phyloP scores from a whole-genome alignment of 2,797 vertebrate species.

The Vespertilio murinus region DNA sequence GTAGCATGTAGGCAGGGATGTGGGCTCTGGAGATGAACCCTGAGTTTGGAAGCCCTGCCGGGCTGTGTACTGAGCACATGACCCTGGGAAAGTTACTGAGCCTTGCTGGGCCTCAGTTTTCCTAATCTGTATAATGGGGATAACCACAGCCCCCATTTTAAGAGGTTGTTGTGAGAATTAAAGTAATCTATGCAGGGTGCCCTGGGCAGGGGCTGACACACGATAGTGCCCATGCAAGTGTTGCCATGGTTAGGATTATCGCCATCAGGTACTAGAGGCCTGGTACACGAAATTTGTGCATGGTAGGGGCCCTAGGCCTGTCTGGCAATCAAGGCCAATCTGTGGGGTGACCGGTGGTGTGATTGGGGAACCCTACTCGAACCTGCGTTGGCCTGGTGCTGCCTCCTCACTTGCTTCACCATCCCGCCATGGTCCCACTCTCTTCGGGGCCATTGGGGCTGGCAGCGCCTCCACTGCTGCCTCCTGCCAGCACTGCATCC shows the following conservation, averaged over 20 bases:
- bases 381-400: no score
- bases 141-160: no score
- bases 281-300: no score
- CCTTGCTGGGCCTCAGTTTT: neutral
- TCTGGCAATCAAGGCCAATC: no score
- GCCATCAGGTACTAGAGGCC: fast-evolving
- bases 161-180: neutral
- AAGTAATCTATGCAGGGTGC: fast-evolving
- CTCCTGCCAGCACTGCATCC: fast-evolving
- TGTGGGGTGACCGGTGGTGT: no score
- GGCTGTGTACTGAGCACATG: neutral
- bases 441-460: no score
- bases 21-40: neutral
- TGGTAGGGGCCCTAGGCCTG: no score
- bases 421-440: no score
- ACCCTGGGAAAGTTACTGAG: neutral
- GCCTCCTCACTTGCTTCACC: no score
- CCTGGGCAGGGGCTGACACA: fast-evolving
- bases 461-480: no score
- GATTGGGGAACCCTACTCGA: fast-evolving
- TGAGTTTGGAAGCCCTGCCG: neutral
- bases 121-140: neutral
- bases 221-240: fast-evolving
- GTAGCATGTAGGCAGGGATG: fast-evolving
- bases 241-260: fast-evolving